Evolutionary conservation across 2,797 vertebrate species (phyloP).

Genomic region (Sebastes trivittatus): DNA sequence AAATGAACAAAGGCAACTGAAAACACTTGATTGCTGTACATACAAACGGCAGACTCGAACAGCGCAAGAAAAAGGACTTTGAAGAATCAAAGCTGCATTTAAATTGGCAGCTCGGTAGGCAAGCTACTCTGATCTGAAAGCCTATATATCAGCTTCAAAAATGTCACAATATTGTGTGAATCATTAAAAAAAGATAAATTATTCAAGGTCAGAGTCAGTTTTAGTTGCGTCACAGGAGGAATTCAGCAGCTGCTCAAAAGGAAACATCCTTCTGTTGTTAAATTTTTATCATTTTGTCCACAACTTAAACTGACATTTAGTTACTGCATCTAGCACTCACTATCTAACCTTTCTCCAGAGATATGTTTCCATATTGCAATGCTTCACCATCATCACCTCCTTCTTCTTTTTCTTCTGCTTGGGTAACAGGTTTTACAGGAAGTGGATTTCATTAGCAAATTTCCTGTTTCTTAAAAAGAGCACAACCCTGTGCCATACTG

Average conservation of each 20-base stretch:
- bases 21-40: background rate
- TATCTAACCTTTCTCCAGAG: background rate
- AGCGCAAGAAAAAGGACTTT: background rate
- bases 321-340: background rate
- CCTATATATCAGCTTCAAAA: background rate
- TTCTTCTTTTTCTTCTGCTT: constrained; percentile 46
- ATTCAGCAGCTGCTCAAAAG: background rate
- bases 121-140: background rate
- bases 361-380: background rate
- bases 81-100: background rate
- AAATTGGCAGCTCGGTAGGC: background rate
- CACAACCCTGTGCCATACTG: background rate
- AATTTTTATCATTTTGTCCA: background rate
- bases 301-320: background rate
- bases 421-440: constrained; percentile 61
- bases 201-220: background rate
- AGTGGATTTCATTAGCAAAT: constrained; percentile 40
- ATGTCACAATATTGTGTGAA: background rate
- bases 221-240: background rate
- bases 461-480: constrained; percentile 58
- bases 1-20: background rate
- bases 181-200: background rate
- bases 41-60: background rate
- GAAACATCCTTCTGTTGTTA: background rate
- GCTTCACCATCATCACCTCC: background rate